Percentiles rank a stretch among this genome's conserved stretches.
phyloP scores from a whole-genome alignment of 1,140 invertebrate species.

The Bombus balteatus region DNA sequence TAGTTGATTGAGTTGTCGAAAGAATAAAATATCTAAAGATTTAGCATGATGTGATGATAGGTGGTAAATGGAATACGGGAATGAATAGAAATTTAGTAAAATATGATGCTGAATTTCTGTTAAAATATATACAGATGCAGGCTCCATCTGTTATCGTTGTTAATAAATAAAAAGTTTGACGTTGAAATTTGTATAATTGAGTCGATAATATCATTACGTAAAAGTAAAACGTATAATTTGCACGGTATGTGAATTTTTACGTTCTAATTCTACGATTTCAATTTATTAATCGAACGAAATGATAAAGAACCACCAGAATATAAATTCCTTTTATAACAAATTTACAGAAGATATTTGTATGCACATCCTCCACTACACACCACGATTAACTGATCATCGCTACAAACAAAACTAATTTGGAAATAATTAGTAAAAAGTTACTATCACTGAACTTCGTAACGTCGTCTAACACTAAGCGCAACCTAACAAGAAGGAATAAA shows the following conservation, averaged over 20 bases:
- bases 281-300: not conserved
- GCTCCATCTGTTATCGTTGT: not conserved
- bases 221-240: not conserved
- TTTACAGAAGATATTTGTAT: not conserved
- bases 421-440: not conserved
- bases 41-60: too few species aligned
- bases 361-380: not conserved
- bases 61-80: not conserved
- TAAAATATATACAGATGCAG: not conserved
- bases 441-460: not conserved
- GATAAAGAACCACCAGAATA: not conserved
- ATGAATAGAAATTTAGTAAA: not conserved
- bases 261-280: not conserved
- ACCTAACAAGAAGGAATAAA: too few species aligned
- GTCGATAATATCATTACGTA: not conserved
- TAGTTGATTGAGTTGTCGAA: too few species aligned
- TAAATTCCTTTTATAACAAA: not conserved
- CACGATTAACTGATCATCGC: not conserved
- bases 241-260: not conserved
- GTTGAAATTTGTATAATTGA: not conserved
- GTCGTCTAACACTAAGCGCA: not conserved
- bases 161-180: not conserved
- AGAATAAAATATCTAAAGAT: too few species aligned
- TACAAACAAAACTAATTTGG: not conserved
- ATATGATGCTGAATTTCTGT: not conserved